A percentile compares a stretch with the other conserved stretches of the same genome.
Conservation (phyloP, 2,888 invertebrate genomes). For the Steinernema hermaphroditum region DNA sequence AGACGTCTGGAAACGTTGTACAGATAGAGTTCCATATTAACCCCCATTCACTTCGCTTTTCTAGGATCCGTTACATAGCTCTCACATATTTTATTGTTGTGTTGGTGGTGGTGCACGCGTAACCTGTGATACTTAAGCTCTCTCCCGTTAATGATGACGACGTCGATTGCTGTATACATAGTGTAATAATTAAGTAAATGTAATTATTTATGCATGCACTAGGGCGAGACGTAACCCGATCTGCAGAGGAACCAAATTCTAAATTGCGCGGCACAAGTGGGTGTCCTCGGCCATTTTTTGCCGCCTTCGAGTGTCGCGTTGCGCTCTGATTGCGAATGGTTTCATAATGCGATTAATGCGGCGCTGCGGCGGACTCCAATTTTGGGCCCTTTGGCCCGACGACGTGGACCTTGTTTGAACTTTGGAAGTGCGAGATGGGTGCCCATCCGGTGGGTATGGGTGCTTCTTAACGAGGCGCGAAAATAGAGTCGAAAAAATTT, state of each 20-base stretch:
- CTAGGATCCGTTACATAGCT: conserved; percentile 28
- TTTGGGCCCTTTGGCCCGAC: not conserved
- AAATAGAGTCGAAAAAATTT: too few relatives aligned
- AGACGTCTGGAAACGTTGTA: not conserved
- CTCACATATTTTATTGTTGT: not conserved
- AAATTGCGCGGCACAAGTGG: not conserved
- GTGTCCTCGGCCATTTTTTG: not conserved
- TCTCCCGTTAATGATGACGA: not conserved
- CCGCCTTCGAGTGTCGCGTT: not conserved
- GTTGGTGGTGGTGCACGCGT: not conserved
- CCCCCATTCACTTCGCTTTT: not conserved
- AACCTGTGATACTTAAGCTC: conserved; percentile 15
- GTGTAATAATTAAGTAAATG: conserved; percentile 11
- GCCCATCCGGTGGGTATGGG: not conserved
- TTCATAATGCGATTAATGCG: conserved; percentile 15
- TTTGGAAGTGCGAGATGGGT: not conserved
- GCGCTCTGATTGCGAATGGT: conserved; percentile 5
- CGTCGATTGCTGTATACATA: not conserved
- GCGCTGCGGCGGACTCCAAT: not conserved
- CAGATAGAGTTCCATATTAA: not conserved
- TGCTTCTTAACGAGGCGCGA: not conserved
- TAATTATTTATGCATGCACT: conserved; percentile 10
- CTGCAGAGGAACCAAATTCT: not conserved
- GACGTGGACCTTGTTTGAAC: not conserved
- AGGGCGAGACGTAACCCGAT: not conserved